These are phyloP conservation scores for Aphaenogaster floridana DNA, from an alignment of 1,140 invertebrate genomes.

Conservation along the genomic window DNA sequence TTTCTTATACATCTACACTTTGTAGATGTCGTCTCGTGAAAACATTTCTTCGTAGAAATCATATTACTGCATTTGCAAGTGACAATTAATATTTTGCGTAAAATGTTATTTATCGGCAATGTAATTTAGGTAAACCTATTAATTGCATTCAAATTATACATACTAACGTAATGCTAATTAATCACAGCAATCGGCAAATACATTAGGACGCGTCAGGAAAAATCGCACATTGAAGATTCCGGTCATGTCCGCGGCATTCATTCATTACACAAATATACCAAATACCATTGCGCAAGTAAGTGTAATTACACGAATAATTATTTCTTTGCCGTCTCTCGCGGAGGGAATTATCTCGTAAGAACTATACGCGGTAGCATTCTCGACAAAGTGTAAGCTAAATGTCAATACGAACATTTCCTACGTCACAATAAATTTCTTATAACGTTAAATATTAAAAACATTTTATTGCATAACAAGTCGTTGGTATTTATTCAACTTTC, in stretches of 20 bases:
- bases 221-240: slow-evolving; percentile 12
- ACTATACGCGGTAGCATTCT: slow-evolving; percentile 5
- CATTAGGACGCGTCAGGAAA: slow-evolving; percentile 3
- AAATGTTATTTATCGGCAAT: background rate
- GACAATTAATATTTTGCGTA: background rate
- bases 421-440: slow-evolving; percentile 38
- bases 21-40: background rate
- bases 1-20: background rate
- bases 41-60: background rate
- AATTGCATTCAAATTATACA: slow-evolving; percentile 2
- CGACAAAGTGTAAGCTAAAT: background rate
- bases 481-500: slow-evolving; percentile 64
- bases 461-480: slow-evolving; percentile 32
- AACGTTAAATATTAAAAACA: slow-evolving; percentile 54
- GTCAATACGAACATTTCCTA: background rate
- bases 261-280: slow-evolving; percentile 37
- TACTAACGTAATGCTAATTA: slow-evolving; percentile 40
- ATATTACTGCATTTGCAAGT: background rate
- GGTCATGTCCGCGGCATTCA: background rate
- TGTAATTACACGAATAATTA: slow-evolving; percentile 50
- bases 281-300: slow-evolving; percentile 5
- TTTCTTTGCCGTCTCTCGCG: slow-evolving; percentile 21
- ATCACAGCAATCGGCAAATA: slow-evolving; percentile 33
- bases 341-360: slow-evolving; percentile 22
- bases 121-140: slow-evolving; percentile 7